Conservation (phyloP, 2,888 invertebrate genomes). For the Volucella zonaria region DNA sequence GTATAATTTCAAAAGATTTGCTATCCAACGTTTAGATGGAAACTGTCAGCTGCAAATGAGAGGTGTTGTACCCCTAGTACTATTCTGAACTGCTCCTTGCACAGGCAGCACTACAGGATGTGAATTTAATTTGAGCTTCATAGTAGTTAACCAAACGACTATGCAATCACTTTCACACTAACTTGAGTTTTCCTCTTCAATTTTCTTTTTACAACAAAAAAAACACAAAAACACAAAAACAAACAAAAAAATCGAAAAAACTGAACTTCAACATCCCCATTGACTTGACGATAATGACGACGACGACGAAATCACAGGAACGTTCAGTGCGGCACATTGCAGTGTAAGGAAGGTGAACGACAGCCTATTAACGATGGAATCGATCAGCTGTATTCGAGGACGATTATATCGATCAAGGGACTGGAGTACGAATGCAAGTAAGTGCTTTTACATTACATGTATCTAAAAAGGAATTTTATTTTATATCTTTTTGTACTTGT, state of each 20-base stretch:
- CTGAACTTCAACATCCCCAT: background rate
- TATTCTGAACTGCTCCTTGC: background rate
- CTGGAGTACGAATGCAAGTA: conserved; percentile 98
- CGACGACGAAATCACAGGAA: conserved; percentile 85
- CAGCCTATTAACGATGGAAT: conserved; percentile 91
- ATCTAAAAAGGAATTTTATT: background rate
- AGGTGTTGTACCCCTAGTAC: background rate
- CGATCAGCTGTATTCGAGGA: conserved; percentile 93
- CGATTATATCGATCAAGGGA: conserved; percentile 94
- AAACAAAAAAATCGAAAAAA: background rate
- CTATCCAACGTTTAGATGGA: conserved; percentile 5
- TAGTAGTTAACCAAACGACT: conserved; percentile 25
- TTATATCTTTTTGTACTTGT: too few species aligned
- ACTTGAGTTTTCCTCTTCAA: conserved; percentile 4
- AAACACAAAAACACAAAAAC: background rate
- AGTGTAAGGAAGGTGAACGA: conserved; percentile 94
- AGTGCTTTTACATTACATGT: conserved; percentile 82
- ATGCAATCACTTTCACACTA: conserved; percentile 38
- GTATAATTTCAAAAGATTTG: conserved; percentile 28
- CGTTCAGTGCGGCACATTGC: conserved; percentile 95
- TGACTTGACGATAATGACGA: background rate
- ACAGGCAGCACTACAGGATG: conserved; percentile 15
- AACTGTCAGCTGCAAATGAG: conserved; percentile 36
- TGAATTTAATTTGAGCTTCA: conserved; percentile 50
- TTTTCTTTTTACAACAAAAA: background rate